Base-by-base conservation (phyloP, 2,888 invertebrate genomes). In the Teinopalpus imperialis region DNA sequence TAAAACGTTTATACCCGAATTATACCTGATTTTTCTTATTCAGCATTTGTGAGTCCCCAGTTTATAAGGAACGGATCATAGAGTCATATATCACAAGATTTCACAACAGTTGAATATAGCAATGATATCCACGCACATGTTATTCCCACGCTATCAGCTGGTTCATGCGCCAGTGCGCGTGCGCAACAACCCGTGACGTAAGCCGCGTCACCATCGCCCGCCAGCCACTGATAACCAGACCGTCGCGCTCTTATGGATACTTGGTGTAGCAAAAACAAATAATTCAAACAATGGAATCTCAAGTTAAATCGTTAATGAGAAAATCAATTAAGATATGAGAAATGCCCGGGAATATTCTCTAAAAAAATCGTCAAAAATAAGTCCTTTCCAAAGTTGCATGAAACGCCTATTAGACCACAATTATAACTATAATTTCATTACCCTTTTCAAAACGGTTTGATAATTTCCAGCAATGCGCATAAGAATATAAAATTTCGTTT, bases 91-190 rank as follows among this genome's bases (percentile, higher is more conserved):
- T 41, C 46, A 41, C 41, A 9, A n/a, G 18, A 21, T 47, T 47
- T 41, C 46, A 30, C 46, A 47, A 47, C 20, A 43, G 43, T 37
- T 24, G 7, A 27, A 6, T 41, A 8, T 3, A 18, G 32, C 45
- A 12, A 42, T 48, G 35, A 42, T 44, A 47, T 66, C 61, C 69
- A 63, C 64, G 66, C 71, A 69, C 69, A 72, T 70, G 73, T 70
- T 66, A 63, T 83, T 85, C 85, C 79, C 85, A 86, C 86, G 80
- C 67, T 72, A 81, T 82, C 81, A 81, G 79, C 75, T 80, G 75
- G 78, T 74, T 76, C 66, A 81, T 75, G 85, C 77, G 64, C 62
- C 75, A 70, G 69, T 69, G 78, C 74, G 61, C 68, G 57, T 59
- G 66, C 65, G 71, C 76, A 62, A 54, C 74, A 57, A 69, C 63